Base-by-base conservation (phyloP, 2,888 invertebrate genomes). In the Phrixothrix hirtus region DNA sequence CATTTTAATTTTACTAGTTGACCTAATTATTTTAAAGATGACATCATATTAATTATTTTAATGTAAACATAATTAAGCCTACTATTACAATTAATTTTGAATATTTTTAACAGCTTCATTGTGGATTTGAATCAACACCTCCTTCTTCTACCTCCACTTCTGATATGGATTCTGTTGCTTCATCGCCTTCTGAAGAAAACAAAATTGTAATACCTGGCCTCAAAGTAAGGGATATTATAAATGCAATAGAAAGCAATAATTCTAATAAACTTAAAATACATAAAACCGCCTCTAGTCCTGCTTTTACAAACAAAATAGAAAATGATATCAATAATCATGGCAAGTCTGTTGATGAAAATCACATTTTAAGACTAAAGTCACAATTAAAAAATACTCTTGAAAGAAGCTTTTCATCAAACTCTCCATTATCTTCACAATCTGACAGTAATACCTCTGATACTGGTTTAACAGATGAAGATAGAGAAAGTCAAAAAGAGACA, bases 111-210 rank as follows among this genome's bases (percentile, higher is more conserved):
- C 38, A 52, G 66, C 68, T 44, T 73, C 72, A 4, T n/a, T n/a
- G n/a, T n/a, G n/a, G n/a, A n/a, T n/a, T n/a, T n/a, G n/a, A n/a
- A n/a, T n/a, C n/a, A n/a, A n/a, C n/a, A n/a, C n/a, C n/a, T n/a
- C 72, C 73, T 2, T 61, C 70, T 2, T 73, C 74, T 4, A 48
- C 64, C 27, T 67, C 71, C 41, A 72, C 74, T n/a, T 77, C 77
- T 2, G 78, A 77, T 60, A 67, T 74, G 26, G 78, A 78, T 55
- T 77, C 78, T 2, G 62, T 70, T 17, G 66, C 72, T 10, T 77
- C 77, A 12, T 70, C 70, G 16, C 75, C 75, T 15, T 67, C 69
- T 15, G 72, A 72, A 30, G 71, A 71, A 46, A 65, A 65, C 30
- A 67, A 68, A 39, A 32, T 58, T 9, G 55, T 64, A 10, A 10